Evolutionary conservation across 23 tunicate genomes (phyloP).

Genomic region (Styela clava): DNA sequence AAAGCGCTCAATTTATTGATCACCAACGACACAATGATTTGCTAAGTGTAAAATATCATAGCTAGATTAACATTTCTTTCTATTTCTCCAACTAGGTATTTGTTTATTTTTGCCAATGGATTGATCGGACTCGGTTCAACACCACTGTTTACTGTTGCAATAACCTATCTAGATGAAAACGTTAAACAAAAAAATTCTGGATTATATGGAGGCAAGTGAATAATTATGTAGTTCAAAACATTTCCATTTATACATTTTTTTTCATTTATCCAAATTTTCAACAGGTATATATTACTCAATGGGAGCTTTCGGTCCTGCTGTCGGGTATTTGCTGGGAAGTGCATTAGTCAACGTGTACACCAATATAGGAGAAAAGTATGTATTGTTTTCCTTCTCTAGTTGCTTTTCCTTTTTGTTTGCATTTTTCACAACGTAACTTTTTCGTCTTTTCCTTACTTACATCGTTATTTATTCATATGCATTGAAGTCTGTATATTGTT

Average conservation of each 20-base stretch:
- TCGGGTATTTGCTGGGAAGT: conserved; percentile 20
- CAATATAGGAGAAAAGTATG: conserved; percentile 21
- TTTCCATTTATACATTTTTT: background rate
- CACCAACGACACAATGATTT: too few species aligned
- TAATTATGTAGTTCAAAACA: background rate
- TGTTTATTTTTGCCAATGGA: conserved; percentile 29
- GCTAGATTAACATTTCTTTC: too few species aligned
- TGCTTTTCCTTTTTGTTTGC: too few species aligned
- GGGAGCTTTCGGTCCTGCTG: conserved; percentile 39
- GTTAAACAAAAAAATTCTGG: conserved; percentile 31
- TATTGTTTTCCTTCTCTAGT: background rate
- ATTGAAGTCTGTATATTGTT: background rate
- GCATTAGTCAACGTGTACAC: conserved; percentile 33
- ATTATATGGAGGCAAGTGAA: conserved; percentile 24
- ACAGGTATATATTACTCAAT: conserved; percentile 30
- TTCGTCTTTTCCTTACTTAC: too few species aligned
- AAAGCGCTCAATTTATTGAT: too few species aligned
- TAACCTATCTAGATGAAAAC: conserved; percentile 37
- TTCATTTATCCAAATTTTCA: background rate
- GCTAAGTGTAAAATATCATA: too few species aligned
- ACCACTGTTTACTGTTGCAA: conserved; percentile 40
- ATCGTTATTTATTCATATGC: too few species aligned
- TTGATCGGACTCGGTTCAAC: conserved; percentile 33
- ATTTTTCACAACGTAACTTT: too few species aligned
- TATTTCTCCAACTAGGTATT: too few species aligned